Percentiles rank a stretch among this genome's conserved stretches.
phyloP scores from a whole-genome alignment of 2,113 vertebrate genomes.

The Amphiprion ocellaris region DNA sequence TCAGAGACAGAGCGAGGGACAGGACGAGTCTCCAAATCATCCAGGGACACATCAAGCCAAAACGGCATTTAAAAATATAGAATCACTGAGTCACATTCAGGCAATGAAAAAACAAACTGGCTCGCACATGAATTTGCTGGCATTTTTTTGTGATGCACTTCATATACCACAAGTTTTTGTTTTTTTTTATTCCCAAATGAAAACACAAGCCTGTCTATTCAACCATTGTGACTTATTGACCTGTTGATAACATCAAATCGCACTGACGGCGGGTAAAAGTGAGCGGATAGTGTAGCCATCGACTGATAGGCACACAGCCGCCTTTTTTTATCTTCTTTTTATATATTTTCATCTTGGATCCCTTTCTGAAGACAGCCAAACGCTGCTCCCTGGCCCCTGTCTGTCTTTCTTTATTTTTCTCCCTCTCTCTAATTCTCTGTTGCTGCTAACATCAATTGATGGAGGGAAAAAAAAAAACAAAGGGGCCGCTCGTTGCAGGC shows the following conservation, averaged over 20 bases:
- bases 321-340: constrained; percentile 48
- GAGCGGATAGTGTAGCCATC: constrained; percentile 60
- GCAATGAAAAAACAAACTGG: background rate
- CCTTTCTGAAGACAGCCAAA: constrained; percentile 67
- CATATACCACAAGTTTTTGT: constrained; percentile 11
- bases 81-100: background rate
- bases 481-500: constrained; percentile 42
- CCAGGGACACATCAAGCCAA: constrained; percentile 1
- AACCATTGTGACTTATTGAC: constrained; percentile 62
- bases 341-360: constrained; percentile 65
- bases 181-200: constrained; percentile 65
- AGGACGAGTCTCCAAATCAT: background rate
- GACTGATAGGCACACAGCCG: constrained; percentile 45
- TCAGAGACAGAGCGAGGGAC: constrained; percentile 25
- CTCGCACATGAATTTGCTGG: constrained; percentile 12
- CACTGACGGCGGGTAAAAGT: constrained; percentile 55
- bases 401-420: constrained; percentile 59
- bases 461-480: constrained; percentile 9
- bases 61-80: constrained; percentile 25
- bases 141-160: constrained; percentile 12
- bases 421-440: constrained; percentile 55
- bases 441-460: constrained; percentile 67
- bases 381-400: constrained; percentile 63
- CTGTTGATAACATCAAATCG: constrained; percentile 61
- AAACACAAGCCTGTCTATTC: constrained; percentile 67